These are phyloP conservation scores for Drosophila melanosoma DNA, from an alignment of 2,888 invertebrate genomes.

Conservation along the genomic window DNA sequence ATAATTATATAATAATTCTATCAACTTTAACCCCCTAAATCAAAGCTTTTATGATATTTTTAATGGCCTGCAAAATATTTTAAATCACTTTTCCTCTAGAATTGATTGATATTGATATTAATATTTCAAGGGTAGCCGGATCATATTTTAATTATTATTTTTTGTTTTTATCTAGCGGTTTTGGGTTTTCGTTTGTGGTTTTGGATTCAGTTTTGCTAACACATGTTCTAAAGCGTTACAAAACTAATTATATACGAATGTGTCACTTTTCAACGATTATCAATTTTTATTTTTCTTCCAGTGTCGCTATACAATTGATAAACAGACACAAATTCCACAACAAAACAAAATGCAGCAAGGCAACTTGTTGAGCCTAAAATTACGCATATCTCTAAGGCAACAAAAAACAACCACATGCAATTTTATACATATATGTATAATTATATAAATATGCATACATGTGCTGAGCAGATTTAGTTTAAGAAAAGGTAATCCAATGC, in stretches of 20 bases:
- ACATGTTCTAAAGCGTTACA: constrained; percentile 8
- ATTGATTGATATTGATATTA: neutral
- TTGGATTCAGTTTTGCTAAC: constrained; percentile 37
- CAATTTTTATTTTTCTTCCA: constrained; percentile 69
- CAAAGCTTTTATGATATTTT: neutral
- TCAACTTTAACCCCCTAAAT: neutral
- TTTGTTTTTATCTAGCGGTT: constrained; percentile 17
- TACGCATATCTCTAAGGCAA: constrained; percentile 49
- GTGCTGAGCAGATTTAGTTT: constrained; percentile 40
- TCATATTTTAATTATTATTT: neutral
- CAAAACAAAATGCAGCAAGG: constrained; percentile 51
- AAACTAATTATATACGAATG: constrained; percentile 11
- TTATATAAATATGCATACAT: constrained; percentile 15
- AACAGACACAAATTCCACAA: constrained; percentile 24
- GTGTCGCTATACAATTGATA: constrained; percentile 78
- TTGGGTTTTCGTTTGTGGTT: constrained; percentile 23
- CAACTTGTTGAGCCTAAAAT: constrained; percentile 56
- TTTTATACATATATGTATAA: constrained; percentile 1
- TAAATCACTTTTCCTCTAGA: no score
- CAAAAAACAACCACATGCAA: constrained; percentile 28
- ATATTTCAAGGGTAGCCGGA: neutral
- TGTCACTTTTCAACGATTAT: constrained; percentile 35
- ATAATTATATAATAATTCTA: neutral
- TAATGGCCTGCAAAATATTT: neutral
- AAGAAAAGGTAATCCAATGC: constrained; percentile 51